phyloP scores from a whole-genome alignment of 2,113 vertebrate species.

The Boleophthalmus pectinirostris region DNA sequence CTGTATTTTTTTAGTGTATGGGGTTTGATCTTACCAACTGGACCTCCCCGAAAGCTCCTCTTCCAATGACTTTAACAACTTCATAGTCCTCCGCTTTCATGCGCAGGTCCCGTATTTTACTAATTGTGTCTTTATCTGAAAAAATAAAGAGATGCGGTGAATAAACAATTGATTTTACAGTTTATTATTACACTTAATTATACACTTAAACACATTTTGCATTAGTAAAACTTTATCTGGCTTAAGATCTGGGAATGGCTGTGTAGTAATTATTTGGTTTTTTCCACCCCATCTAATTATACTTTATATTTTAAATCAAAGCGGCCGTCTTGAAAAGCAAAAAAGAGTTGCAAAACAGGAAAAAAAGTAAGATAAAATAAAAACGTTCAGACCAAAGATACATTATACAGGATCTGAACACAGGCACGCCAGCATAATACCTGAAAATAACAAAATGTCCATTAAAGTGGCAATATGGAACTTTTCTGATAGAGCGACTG shows the following conservation, averaged over 20 bases:
- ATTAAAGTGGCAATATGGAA: no score
- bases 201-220: neutral
- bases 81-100: constrained; percentile 99
- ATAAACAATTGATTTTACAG: no score
- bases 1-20: neutral
- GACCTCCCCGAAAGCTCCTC: constrained; percentile 98
- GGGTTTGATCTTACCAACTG: constrained; percentile 85
- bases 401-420: neutral
- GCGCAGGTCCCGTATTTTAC: constrained; percentile 94
- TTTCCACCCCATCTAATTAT: no score
- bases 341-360: constrained; percentile 84
- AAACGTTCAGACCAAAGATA: neutral
- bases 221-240: neutral
- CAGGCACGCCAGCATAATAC: no score
- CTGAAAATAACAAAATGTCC: no score
- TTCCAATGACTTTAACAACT: constrained; percentile 97
- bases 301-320: constrained; percentile 53
- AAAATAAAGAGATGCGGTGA: constrained; percentile 24
- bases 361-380: neutral
- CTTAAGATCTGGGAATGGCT: neutral
- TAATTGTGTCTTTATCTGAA: constrained; percentile 95
- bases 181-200: no score
- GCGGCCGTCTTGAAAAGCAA: constrained; percentile 97
- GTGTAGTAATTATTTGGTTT: no score
- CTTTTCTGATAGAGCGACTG: no score